Base-by-base conservation (phyloP, 1,140 invertebrate genomes). In the Trichoplusia ni region DNA sequence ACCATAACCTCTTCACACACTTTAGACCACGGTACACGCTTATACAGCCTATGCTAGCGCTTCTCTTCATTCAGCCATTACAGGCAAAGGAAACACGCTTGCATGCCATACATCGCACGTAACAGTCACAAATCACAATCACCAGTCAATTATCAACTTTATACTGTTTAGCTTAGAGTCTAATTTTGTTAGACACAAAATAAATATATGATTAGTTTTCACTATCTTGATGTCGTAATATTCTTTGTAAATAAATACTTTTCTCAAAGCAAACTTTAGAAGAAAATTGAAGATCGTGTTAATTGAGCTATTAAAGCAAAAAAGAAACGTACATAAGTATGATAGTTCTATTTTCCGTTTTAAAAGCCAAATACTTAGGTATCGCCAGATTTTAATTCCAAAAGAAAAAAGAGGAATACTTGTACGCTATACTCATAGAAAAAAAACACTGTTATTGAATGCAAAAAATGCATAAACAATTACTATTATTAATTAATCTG, bases 71-170 rank as follows among this genome's bases (percentile, higher is more conserved):
- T 33, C 11, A 2, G 42, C 9, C 54, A 54, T 58, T 23, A 21
- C 60, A 65, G 62, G 64, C 69, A 61, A 58, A 23, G 25, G 69
- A 71, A 51, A 47, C 65, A 75, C 69, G 81, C 79, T 84, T 81
- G 76, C 82, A 81, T 82, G 75, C 49, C 69, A 76, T 51, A 33
- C 66, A 66, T 47, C 33, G 71, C 75, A 69, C 71, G 35, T 67
- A 70, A 67, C 56, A 47, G 60, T 35, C 19, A 31, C 37, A 25
- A 19, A 47, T 25, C 18, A 56, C 4, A 23, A 11, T 18, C 18
- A 4, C 21, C 13, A 35, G 9, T 18, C 9, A 16, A 62, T 27
- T 16, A 25, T 51, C 1, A 40, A 49, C 59, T 40, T 18, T 35
- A 46, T 13, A 1, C 35, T 16, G 11, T 25, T 2, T 4, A 3